Conservation (phyloP, 2,797 vertebrate species). For the Acipenser ruthenus region DNA sequence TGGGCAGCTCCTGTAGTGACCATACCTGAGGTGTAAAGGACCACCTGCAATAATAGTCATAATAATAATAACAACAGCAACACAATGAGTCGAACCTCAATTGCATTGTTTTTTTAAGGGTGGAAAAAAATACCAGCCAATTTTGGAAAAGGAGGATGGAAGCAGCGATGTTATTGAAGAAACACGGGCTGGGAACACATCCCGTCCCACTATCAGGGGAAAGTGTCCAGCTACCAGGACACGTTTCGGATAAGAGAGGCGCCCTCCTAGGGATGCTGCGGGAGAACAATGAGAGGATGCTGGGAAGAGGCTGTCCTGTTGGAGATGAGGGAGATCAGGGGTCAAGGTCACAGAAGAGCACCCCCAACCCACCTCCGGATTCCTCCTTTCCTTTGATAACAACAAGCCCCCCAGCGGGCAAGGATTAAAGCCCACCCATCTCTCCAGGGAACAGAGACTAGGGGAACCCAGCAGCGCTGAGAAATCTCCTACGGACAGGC, state of each 20-base stretch:
- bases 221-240: slow-evolving; percentile 5
- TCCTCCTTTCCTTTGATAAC: slow-evolving; percentile 36
- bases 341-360: slow-evolving; percentile 11
- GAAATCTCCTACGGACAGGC: background rate
- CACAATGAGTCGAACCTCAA: too few species aligned
- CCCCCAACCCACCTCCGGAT: slow-evolving; percentile 10
- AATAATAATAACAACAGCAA: too few species aligned
- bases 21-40: too few species aligned
- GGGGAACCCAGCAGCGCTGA: background rate
- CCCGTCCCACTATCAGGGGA: slow-evolving; percentile 7
- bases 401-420: slow-evolving; percentile 12
- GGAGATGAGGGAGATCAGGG: slow-evolving; percentile 13
- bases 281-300: slow-evolving; percentile 58
- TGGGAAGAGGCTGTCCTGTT: slow-evolving; percentile 24
- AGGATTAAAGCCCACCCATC: slow-evolving; percentile 34
- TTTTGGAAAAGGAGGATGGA: too few species aligned
- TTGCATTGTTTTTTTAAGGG: too few species aligned
- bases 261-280: background rate
- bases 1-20: too few species aligned
- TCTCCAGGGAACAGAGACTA: background rate
- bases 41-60: too few species aligned
- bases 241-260: slow-evolving; percentile 23
- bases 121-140: too few species aligned
- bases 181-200: background rate
- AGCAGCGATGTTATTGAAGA: too few species aligned